Conservation (phyloP, 1,140 invertebrate genomes). For the Drosophila leontia region DNA sequence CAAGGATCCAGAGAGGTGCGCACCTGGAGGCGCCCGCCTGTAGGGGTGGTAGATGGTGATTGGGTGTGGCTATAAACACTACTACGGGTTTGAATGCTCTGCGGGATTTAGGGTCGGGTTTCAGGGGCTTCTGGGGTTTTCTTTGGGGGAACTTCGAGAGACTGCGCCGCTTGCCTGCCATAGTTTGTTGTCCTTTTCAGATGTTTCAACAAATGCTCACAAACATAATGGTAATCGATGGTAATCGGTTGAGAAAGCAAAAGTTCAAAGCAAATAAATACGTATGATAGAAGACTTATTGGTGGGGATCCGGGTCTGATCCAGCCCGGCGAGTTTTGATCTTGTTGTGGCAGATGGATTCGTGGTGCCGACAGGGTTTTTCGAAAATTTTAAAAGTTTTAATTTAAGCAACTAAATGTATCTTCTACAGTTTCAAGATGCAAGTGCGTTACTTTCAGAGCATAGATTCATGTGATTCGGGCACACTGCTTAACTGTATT, state of each 20-base stretch:
- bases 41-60: slow-evolving; percentile 68
- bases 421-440: slow-evolving; percentile 1
- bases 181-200: slow-evolving; percentile 80
- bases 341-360: slow-evolving; percentile 9
- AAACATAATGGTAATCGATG: slow-evolving; percentile 48
- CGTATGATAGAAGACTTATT: slow-evolving; percentile 43
- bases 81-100: slow-evolving; percentile 25
- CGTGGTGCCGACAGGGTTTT: slow-evolving; percentile 7
- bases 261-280: slow-evolving; percentile 44
- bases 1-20: slow-evolving; percentile 74
- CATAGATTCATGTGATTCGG: not conserved
- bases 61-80: slow-evolving; percentile 48
- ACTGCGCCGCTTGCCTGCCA: slow-evolving; percentile 66
- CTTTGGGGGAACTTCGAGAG: slow-evolving; percentile 2
- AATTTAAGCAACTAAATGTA: not conserved
- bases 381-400: slow-evolving; percentile 20
- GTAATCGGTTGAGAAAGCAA: slow-evolving; percentile 45
- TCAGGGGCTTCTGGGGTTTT: slow-evolving; percentile 27
- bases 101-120: slow-evolving; percentile 2
- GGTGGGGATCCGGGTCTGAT: slow-evolving; percentile 11
- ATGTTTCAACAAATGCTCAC: slow-evolving; percentile 51
- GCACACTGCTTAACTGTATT: not conserved
- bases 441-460: not conserved
- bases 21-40: slow-evolving; percentile 78
- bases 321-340: slow-evolving; percentile 9